A percentile compares a stretch with the other conserved stretches of the same genome.
These are phyloP conservation scores for Lutjanus argentimaculatus DNA, from an alignment of 2,797 vertebrate genomes.

Conservation along the genomic window DNA sequence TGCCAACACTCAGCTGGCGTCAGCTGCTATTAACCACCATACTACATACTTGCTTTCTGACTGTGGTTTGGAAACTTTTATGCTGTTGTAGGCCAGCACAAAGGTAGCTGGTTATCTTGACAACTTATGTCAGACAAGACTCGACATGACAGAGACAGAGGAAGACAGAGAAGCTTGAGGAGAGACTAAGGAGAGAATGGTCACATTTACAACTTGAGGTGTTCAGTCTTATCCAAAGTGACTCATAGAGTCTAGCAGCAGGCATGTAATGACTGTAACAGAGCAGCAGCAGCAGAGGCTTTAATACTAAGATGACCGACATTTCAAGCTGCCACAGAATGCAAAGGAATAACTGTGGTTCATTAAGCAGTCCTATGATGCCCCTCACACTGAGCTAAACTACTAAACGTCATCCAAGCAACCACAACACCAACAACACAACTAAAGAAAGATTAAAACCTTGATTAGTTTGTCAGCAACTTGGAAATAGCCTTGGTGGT, in stretches of 20 bases:
- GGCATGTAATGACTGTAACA: constrained; percentile 25
- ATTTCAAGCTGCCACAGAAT: constrained; percentile 9
- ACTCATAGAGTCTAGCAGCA: constrained; percentile 25
- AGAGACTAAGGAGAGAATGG: not conserved
- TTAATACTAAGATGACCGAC: not conserved
- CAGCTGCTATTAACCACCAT: constrained; percentile 17
- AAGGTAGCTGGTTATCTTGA: not conserved
- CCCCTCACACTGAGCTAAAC: not conserved
- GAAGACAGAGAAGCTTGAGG: not conserved
- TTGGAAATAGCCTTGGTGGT: not conserved
- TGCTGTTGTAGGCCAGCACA: not conserved
- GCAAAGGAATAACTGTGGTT: constrained; percentile 39
- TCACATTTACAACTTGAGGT: not conserved
- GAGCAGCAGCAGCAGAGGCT: constrained; percentile 19
- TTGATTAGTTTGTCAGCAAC: not conserved
- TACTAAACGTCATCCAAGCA: constrained; percentile 4
- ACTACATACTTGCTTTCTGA: constrained; percentile 13
- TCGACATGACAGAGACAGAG: not conserved
- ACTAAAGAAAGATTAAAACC: not conserved
- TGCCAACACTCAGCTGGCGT: not conserved
- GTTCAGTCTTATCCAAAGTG: not conserved
- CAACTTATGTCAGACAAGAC: constrained; percentile 12
- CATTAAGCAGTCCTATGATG: not conserved
- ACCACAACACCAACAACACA: not conserved
- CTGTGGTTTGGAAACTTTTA: not conserved